Conservation (phyloP, 2,888 invertebrate genomes). For the Zygaena filipendulae region DNA sequence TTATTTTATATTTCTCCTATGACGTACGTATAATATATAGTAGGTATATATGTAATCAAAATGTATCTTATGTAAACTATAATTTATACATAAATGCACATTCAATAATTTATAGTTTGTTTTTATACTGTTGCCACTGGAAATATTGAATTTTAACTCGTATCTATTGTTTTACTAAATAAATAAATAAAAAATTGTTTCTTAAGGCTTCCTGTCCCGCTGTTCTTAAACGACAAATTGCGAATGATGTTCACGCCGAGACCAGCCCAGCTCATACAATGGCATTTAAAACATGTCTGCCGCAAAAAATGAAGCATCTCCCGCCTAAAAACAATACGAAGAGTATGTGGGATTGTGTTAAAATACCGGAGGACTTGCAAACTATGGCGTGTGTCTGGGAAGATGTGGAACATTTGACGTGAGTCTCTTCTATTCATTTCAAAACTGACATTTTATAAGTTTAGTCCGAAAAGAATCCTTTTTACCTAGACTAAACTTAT, state of each 20-base stretch:
- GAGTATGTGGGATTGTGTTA: constrained; percentile 63
- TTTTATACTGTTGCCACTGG: no score
- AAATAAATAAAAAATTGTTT: no score
- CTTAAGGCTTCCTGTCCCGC: constrained; percentile 51
- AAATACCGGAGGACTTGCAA: constrained; percentile 66
- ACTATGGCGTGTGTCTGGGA: constrained; percentile 73
- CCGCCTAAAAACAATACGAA: constrained; percentile 65
- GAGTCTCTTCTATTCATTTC: constrained; percentile 19
- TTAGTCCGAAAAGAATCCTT: no score
- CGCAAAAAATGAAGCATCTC: constrained; percentile 54
- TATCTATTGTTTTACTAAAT: no score
- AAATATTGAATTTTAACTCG: no score
- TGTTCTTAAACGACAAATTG: constrained; percentile 57
- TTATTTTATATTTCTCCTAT: no score
- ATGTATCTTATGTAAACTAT: not conserved
- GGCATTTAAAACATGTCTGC: constrained; percentile 65
- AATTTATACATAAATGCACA: no score
- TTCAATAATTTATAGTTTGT: no score
- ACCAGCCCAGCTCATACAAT: constrained; percentile 44
- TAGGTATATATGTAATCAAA: not conserved
- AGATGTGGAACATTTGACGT: constrained; percentile 71
- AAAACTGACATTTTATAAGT: no score
- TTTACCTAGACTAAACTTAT: no score
- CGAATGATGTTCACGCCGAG: constrained; percentile 58
- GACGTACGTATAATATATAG: no score